Base-by-base conservation (phyloP, 2,797 vertebrate genomes). In the Poecilia gillii region DNA sequence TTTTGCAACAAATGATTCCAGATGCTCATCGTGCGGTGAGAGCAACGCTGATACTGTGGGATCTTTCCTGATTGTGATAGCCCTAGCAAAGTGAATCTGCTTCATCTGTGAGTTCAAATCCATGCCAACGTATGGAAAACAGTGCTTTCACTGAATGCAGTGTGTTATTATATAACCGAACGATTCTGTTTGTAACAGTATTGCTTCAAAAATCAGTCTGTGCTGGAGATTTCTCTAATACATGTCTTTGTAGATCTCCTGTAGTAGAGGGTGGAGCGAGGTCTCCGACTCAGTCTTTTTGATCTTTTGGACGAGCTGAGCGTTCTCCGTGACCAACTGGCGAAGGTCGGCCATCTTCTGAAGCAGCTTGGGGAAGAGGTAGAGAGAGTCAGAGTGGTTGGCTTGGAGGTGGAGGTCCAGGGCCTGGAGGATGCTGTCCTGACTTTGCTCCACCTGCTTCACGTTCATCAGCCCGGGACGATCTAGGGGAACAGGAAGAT, bases 221-320 rank as follows among this genome's bases (percentile, higher is more conserved):
- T 90, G 85, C 88, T 83, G 84, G 82, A 89, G 71, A 88, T 81
- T 49, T 79, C 43, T 79, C 81, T 94, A 99, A 91, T 99, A 99
- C 99, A 99, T 99, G 96, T 99, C 99, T 94, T 98, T 99, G 92
- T 99, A 99, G 93, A 99, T 99, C 95, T 99, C 99, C 93, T 99
- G 99, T 88, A 99, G 96, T 80, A 99, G 96, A 0, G 99, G 99
- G 92, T 99, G 99, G 81, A 99, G 96, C 36, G 97, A 97, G 33
- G 98, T 99, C 90, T 98, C 98, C 0, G 97, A 97, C 93, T 99
- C 99, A 0, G 98, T 99, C 93, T 98, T 99, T 94, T 99, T 99
- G 90, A 99, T 98, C 94, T 98, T 98, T 94, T 99, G 98, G 93
- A 99, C 98, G 84, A 99, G 96, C 93, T 97, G 97, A 72, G 97